A percentile compares a stretch with the other conserved stretches of the same genome.
Conservation (phyloP, 2,888 invertebrate genomes). For the Tromatobia lineatoria region DNA sequence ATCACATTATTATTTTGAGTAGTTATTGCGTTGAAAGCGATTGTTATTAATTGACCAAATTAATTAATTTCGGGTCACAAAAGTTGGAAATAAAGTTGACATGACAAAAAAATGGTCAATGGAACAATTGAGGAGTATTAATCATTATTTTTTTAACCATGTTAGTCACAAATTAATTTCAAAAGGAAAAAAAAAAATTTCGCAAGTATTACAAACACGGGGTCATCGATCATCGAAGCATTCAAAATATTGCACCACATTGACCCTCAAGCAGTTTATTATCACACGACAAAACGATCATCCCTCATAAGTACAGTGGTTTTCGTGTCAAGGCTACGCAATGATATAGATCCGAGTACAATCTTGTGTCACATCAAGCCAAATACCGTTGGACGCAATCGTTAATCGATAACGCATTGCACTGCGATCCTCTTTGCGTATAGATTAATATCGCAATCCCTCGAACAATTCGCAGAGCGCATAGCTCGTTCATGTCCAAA, state of each 20-base stretch:
- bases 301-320: constrained; percentile 47
- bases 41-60: not conserved
- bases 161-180: not conserved
- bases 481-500: constrained; percentile 18
- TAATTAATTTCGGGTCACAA: too few species aligned
- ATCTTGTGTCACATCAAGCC: constrained; percentile 38
- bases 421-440: not conserved
- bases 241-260: not conserved
- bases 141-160: too few species aligned
- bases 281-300: constrained; percentile 1
- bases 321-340: constrained; percentile 61
- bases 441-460: constrained; percentile 11
- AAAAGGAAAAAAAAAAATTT: not conserved
- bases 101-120: too few species aligned
- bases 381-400: constrained; percentile 57
- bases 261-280: not conserved
- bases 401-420: constrained; percentile 26
- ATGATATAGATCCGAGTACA: constrained; percentile 29
- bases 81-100: too few species aligned
- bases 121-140: too few species aligned
- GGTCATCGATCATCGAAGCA: constrained; percentile 18
- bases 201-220: not conserved
- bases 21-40: not conserved
- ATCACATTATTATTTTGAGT: not conserved
- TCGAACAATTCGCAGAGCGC: constrained; percentile 19